Evolutionary conservation across 1,140 invertebrate species (phyloP), one percentile per base, ranked within the genome.

Genomic region (Heliconius nattereri): DNA sequence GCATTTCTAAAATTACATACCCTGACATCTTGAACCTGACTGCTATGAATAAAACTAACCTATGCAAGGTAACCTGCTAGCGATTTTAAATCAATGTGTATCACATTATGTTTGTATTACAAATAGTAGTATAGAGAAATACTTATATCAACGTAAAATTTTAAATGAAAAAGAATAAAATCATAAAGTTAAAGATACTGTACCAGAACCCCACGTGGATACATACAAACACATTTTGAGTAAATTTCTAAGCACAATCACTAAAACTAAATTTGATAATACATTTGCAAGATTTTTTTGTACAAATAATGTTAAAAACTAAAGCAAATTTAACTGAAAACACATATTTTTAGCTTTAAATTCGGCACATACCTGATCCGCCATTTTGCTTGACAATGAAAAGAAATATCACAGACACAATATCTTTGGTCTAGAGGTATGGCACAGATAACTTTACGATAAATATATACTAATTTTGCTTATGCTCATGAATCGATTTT

Each of bases 321-420:
- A 70, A 26, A 5, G 9, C n/a, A 72, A 79, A 75, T 73, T 74
- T 45, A 75, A 29, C 16, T 73, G 20, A 40, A 81, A 83, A 84
- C 73, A 57, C 75, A 78, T 80, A 83, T 83, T 86, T 87, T 81
- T 71, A 26, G 52, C 11, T 19, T 85, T 66, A 92, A 89, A 85
- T 78, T 86, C 85, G 79, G 84, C 86, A 91, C 92, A 71, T 91
- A 94, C 92, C 92, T 94, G 92, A 90, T 94, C 92, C 91, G 92
- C 92, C 92, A 94, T 94, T 85, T 94, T 94, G 91, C 92, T 92
- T 92, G 92, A 93, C 87, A 92, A 91, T 86, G 88, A 94, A 94
- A 94, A 94, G 92, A 91, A 92, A 75, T 86, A 78, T 82, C 81
- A 85, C 60, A 82, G 80, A 82, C 77, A 45, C 23, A 78, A 54